Base-by-base conservation (phyloP, 2,888 invertebrate species). In the Drosophila paranaensis region DNA sequence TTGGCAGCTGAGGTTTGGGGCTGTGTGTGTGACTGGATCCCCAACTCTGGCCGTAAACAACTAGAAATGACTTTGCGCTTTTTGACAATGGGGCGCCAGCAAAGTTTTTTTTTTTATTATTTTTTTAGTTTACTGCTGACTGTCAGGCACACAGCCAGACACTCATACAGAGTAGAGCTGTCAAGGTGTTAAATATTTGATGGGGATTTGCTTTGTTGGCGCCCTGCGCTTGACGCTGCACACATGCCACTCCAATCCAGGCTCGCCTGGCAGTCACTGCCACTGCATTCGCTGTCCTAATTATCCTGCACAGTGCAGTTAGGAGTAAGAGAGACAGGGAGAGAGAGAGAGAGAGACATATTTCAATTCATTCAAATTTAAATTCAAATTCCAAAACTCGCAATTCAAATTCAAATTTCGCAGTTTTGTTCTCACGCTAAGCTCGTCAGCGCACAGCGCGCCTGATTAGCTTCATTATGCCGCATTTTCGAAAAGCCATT, bases 401-500 rank as follows among this genome's bases (percentile, higher is more conserved):
- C 13, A 25, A 54, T 65, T 65, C 42, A 37, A 57, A 68, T 71
- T 53, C 40, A 35, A 46, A 60, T 56, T 54, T 50, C 20, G 66
- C 61, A 70, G 60, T 67, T 77, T 71, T 64, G 51, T 60, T 69
- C 20, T 63, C 33, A 25, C 60, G 56, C 55, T 71, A 75, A 89
- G 69, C 87, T 57, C 60, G 64, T 51, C 53, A 57, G 51, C 57
- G 77, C 65, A 51, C 54, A 35, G 5, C 53, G 66, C 75, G 73
- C 75, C 81, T 87, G 89, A 89, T 83, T 83, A 89, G 81, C 88
- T 74, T 83, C 74, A 89, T 83, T 83, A 89, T 83, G 87, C 88
- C 68, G 71, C 61, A 67, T 66, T 87, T 87, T 73, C 55, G 53
- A 42, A 81, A 89, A 84, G 58, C 89, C 89, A 64, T 65, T 83